Evolutionary conservation across 2,113 vertebrate genomes (phyloP).

Genomic region (Nothobranchius kuhntae): DNA sequence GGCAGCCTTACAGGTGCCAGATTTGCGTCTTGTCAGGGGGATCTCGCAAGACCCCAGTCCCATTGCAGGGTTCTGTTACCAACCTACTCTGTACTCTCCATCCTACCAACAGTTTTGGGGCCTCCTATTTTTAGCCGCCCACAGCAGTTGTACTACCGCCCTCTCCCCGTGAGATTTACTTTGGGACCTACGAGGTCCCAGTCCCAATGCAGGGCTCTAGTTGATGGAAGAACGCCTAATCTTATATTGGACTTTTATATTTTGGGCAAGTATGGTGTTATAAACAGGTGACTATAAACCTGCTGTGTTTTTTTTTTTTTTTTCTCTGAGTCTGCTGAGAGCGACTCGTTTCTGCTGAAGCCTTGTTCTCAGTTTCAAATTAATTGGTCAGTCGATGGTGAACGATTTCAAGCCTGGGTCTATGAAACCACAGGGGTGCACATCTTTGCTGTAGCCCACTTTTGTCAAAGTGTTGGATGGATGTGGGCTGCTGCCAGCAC

Average conservation of each 20-base stretch:
- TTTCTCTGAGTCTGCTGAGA: slow-evolving; percentile 38
- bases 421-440: slow-evolving; percentile 62
- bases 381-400: slow-evolving; percentile 58
- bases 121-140: no score
- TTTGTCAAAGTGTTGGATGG: slow-evolving; percentile 31
- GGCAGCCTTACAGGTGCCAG: no score
- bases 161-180: no score
- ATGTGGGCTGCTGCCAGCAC: slow-evolving; percentile 47
- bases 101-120: no score
- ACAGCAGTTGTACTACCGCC: no score
- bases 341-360: slow-evolving; percentile 52
- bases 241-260: slow-evolving; percentile 46
- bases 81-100: no score
- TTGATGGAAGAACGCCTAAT: slow-evolving; percentile 29
- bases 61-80: no score
- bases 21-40: no score
- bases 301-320: slow-evolving; percentile 32
- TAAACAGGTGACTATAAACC: slow-evolving; percentile 40
- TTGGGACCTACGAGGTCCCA: no score
- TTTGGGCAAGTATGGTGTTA: slow-evolving; percentile 46
- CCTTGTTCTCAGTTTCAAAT: slow-evolving; percentile 55
- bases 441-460: slow-evolving; percentile 45
- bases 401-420: slow-evolving; percentile 62
- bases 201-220: no score
- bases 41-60: no score